A percentile compares a stretch with the other conserved stretches of the same genome.
These are phyloP conservation scores for Galendromus occidentalis DNA, from an alignment of 1,140 invertebrate genomes.

Conservation along the genomic window DNA sequence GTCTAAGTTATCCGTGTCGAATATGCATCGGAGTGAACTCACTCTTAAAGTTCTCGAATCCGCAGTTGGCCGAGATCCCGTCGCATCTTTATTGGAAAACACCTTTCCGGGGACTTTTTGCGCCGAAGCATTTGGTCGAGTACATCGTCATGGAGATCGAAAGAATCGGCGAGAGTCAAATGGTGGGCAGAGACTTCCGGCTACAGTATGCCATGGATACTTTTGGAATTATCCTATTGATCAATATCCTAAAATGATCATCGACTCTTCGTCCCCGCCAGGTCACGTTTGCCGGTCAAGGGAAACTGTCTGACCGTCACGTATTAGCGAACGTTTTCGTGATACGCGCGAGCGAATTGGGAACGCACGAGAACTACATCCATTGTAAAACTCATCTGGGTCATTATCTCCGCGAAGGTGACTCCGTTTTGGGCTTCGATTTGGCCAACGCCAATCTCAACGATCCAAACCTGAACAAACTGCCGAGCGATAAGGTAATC, in stretches of 20 bases:
- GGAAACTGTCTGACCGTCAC: conserved; percentile 37
- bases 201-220: too few relatives aligned
- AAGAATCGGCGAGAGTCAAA: conserved; percentile 40
- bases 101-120: conserved; percentile 65
- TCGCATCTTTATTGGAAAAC: conserved; percentile 59
- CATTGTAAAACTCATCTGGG: conserved; percentile 83
- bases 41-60: conserved; percentile 14
- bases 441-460: conserved; percentile 10
- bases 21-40: conserved; percentile 6
- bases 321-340: conserved; percentile 82
- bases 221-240: too few relatives aligned
- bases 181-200: neutral
- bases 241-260: too few relatives aligned
- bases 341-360: conserved; percentile 66
- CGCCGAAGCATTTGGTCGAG: conserved; percentile 72
- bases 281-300: neutral
- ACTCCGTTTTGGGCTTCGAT: conserved; percentile 64
- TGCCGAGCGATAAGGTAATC: conserved; percentile 7
- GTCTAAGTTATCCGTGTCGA: neutral
- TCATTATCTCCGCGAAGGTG: conserved; percentile 74
- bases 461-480: neutral
- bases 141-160: conserved; percentile 91
- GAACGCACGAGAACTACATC: conserved; percentile 54
- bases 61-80: conserved; percentile 60
- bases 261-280: neutral